phyloP scores from a whole-genome alignment of 2,113 vertebrate genomes.

The Pollachius pollachius region DNA sequence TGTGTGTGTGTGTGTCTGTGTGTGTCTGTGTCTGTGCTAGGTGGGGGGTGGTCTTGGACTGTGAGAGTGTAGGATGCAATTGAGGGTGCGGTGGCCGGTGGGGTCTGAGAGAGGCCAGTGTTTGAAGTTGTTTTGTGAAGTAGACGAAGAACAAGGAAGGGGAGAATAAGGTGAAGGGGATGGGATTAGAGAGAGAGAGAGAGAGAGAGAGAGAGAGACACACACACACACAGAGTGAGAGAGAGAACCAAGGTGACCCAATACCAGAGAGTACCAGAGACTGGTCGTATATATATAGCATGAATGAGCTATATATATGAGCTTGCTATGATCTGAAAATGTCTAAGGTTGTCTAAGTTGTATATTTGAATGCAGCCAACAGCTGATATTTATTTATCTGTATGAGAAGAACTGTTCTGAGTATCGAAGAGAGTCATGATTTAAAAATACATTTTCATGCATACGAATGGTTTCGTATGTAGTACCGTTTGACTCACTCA shows the following conservation, averaged over 20 bases:
- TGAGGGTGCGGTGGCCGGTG: not conserved
- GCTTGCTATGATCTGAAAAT: no score
- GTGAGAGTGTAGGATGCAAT: conserved; percentile 26
- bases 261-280: conserved; percentile 18
- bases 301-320: no score
- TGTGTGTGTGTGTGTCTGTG: no score
- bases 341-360: no score
- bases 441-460: no score
- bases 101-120: not conserved
- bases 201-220: conserved; percentile 15
- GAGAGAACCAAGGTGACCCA: not conserved
- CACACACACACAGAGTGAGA: conserved; percentile 5
- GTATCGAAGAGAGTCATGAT: no score
- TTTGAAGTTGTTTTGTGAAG: conserved; percentile 21
- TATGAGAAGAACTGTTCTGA: no score
- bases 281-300: not conserved
- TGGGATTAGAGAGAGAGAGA: not conserved
- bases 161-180: not conserved
- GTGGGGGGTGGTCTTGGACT: conserved; percentile 37
- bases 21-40: not conserved
- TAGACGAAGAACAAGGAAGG: not conserved
- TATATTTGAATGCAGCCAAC: no score
- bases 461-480: no score
- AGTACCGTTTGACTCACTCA: no score
- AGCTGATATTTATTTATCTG: no score